Conservation (phyloP, 2,888 invertebrate species). For the Nudaria mundana region DNA sequence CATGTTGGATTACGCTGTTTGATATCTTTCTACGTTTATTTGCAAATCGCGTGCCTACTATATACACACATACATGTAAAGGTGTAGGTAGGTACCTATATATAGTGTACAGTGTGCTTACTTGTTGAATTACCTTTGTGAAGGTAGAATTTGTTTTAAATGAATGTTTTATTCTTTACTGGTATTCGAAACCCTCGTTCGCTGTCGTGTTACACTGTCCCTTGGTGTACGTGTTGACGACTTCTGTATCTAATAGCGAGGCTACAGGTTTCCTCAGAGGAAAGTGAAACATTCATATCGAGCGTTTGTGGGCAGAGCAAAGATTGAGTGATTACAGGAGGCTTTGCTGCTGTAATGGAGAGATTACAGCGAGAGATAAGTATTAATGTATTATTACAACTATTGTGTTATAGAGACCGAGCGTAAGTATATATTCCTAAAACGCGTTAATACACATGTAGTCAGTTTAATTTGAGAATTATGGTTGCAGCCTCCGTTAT, state of each 20-base stretch:
- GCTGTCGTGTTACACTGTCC: slow-evolving; percentile 23
- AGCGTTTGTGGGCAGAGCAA: slow-evolving; percentile 12
- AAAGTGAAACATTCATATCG: slow-evolving; percentile 30
- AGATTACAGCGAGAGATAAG: too few relatives aligned
- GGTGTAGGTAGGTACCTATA: too few relatives aligned
- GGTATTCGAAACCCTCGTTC: slow-evolving; percentile 27
- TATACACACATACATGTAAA: slow-evolving; percentile 50
- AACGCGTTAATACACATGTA: not conserved
- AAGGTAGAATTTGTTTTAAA: slow-evolving; percentile 40
- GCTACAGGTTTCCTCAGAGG: slow-evolving; percentile 14
- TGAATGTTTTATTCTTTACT: slow-evolving; percentile 36
- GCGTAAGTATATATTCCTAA: too few relatives aligned
- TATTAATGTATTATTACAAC: not conserved
- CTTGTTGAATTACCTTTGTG: slow-evolving; percentile 67
- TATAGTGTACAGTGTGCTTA: too few relatives aligned
- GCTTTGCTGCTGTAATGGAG: slow-evolving; percentile 1
- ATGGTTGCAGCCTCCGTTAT: too few relatives aligned
- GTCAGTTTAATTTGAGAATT: too few relatives aligned
- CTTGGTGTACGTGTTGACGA: slow-evolving; percentile 24
- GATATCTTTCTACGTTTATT: slow-evolving; percentile 76
- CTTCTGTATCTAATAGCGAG: slow-evolving; percentile 2
- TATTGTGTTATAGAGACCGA: too few relatives aligned
- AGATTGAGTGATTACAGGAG: slow-evolving; percentile 10
- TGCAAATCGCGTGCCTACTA: slow-evolving; percentile 69
- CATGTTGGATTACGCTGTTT: slow-evolving; percentile 61